Conservation (phyloP, 2,797 vertebrate species). For the Tadarida brasiliensis region DNA sequence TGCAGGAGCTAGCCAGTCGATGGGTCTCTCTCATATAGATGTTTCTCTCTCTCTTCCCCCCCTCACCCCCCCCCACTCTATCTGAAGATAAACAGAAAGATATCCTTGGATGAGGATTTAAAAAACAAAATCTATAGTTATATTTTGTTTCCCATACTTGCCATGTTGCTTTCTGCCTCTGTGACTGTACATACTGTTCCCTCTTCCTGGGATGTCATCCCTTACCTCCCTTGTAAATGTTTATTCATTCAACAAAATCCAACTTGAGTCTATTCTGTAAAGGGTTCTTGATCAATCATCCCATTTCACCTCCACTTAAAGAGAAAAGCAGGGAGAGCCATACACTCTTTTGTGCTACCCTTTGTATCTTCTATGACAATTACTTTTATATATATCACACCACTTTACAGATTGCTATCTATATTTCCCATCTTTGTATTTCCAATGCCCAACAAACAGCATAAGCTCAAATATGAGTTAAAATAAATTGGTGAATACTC, state of each 20-base stretch:
- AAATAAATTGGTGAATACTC: background rate
- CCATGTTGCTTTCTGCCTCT: background rate
- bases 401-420: background rate
- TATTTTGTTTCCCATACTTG: background rate
- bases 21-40: no score
- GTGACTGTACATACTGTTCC: background rate
- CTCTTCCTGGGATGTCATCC: background rate
- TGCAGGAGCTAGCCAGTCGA: no score
- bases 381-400: background rate
- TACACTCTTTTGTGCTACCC: background rate
- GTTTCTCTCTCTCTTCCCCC: no score
- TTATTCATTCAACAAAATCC: background rate
- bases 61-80: no score
- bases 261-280: constrained; percentile 12
- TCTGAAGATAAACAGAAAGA: no score
- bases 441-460: background rate
- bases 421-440: background rate
- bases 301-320: background rate
- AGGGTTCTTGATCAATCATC: background rate
- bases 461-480: background rate
- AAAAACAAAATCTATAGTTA: background rate
- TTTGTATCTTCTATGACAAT: background rate
- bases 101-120: no score
- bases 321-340: background rate
- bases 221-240: background rate